Evolutionary conservation across 2,113 vertebrate genomes (phyloP), one percentile per base, ranked within the genome.

Genomic region (Lucifuga dentata): DNA sequence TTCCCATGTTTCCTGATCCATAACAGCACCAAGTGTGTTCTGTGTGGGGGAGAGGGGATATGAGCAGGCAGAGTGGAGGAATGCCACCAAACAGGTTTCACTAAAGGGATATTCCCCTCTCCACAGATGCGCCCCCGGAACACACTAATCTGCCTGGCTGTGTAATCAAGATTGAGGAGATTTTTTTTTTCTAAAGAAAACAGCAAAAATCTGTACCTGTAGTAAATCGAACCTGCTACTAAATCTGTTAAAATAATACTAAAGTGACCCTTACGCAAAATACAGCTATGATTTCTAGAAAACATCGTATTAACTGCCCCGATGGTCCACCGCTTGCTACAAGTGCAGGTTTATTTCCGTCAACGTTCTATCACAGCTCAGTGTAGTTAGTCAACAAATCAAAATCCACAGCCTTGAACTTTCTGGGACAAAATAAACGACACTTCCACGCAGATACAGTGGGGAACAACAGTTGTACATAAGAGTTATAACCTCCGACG

Each of bases 71-170:
- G 23, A 61, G 10, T 39, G 26, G 0, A 69, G 75, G 80, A 84
- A 82, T 86, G 70, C 36, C 11, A 62, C 66, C 8, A 17, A 36
- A 19, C 66, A 77, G 55, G 68, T 73, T 56, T 46, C 19, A 5
- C 39, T 53, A 57, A 40, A 50, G n/a, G 39, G 38, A 39, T 16
- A 9, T 15, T 29, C 29, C 10, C 8, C 3, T 50, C 11, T 12
- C 0, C 2, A 0, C 35, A 50, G 40, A 33, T 39, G 23, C 26
- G 8, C 11, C 48, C 20, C 23, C 19, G 4, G 13, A 35, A 5
- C 16, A n/a, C 4, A 41, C 5, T 13, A 5, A 33, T 2, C 40
- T n/a, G 43, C 15, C n/a, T 49, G 17, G 20, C 9, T 19, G 60
- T 65, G 59, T 32, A 52, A 65, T 72, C 46, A 52, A 51, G 32